Evolutionary conservation across 2,888 invertebrate genomes (phyloP), one percentile per base, ranked within the genome.

Genomic region (Trichopoda pennipes): DNA sequence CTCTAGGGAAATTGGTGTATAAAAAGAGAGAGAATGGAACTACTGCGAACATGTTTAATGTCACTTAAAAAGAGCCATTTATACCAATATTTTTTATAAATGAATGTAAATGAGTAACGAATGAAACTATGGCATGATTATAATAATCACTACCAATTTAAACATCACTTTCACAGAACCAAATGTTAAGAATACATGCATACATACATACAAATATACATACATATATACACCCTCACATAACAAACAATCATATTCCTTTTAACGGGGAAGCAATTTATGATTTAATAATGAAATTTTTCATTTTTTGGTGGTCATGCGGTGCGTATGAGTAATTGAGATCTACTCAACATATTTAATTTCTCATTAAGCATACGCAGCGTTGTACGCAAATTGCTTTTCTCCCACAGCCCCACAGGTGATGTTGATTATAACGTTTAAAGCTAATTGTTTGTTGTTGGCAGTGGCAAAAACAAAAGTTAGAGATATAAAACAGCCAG

Each of bases 101-200:
- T 78, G 47, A 74, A 70, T 78, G 47, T 61, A 78, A 73, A 78
- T 81, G 78, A 72, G 70, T 75, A 74, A 53, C 56, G 61, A 61
- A 60, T 38, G 17, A 21, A 66, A 61, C 21, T 66, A 32, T 42
- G 49, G 44, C 68, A 68, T 68, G 61, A 47, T 56, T 64, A 42
- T 32, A 73, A 73, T 55, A 66, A 58, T 42, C 64, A 42, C 49
- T 38, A 44, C 16, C 56, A 28, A 70, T 56, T 28, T 28, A 28
- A 28, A 28, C 28, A 28, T 8, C n/a, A n/a, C n/a, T n/a, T n/a
- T n/a, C n/a, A n/a, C n/a, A n/a, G n/a, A n/a, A n/a, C n/a, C n/a
- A n/a, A n/a, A n/a, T 28, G 4, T 6, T 4, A 4, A 6, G 4
- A 2, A 28, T 7, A 4, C 28, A 6, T 4, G 8, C 28, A 28